Base-by-base conservation (phyloP, 2,797 vertebrate species). In the Nyctibius grandis region DNA sequence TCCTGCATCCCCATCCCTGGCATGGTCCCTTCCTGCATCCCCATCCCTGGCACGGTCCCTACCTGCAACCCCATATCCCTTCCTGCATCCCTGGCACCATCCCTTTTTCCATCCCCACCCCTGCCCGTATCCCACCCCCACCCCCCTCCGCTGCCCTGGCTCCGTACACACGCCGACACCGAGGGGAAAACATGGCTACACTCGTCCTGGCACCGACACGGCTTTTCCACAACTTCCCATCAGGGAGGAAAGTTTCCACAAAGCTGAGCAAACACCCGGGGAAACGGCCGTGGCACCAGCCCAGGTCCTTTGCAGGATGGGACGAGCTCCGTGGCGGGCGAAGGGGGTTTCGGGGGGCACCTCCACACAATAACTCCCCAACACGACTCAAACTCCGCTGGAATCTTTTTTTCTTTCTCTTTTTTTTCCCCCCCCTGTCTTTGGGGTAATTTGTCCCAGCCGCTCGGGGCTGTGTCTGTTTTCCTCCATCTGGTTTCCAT, bases 401-500 rank as follows among this genome's bases (percentile, higher is more conserved):
- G 81, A 96, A 84, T 83, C 97, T 97, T 98, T 98, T 98, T 98
- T 98, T 98, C 98, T 98, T 97, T 16, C 96, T 96, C 97, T 97
- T 97, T 98, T 97, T 98, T 98, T 98, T 97, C 15, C n/a, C n/a
- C n/a, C n/a, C n/a, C n/a, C n/a, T n/a, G n/a, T 98, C 75, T 95
- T 95, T 91, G 89, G 91, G 86, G 89, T 99, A 99, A 99, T 98
- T 98, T 98, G 98, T 98, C 98, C 98, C 99, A 99, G 99, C 98
- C 98, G 97, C 98, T 98, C 96, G 88, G 97, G 98, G 98, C 98
- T 96, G 91, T 96, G 98, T 98, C 98, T 98, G 98, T 98, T 98
- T 98, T 98, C 98, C 98, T 98, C 98, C 98, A 99, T 99, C 99
- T 99, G 99, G 98, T 98, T 98, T 98, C 98, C 97, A 98, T 99